These are phyloP conservation scores for Patella pellucida DNA, from an alignment of 2,888 invertebrate genomes.

Conservation along the genomic window DNA sequence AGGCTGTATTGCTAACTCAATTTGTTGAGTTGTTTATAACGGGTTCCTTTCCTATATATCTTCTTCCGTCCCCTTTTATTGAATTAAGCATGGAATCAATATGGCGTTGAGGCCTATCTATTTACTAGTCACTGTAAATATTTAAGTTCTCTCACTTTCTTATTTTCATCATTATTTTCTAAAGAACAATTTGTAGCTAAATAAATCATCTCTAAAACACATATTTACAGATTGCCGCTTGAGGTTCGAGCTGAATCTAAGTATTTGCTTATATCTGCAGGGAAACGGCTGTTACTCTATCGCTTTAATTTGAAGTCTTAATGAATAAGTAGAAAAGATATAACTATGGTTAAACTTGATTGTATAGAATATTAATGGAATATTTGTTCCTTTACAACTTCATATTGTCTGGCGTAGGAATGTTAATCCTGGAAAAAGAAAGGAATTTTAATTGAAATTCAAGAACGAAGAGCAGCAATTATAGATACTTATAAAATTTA, in stretches of 20 bases:
- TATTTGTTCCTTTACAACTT: too few relatives aligned
- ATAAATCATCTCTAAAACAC: not conserved
- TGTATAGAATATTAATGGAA: too few relatives aligned
- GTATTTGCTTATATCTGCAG: too few relatives aligned
- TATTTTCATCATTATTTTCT: slow-evolving; percentile 11
- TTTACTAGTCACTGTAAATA: slow-evolving; percentile 6
- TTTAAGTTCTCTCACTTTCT: not conserved
- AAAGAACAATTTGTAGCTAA: slow-evolving; percentile 7
- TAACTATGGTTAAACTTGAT: too few relatives aligned
- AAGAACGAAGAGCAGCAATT: not conserved
- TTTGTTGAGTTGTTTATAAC: not conserved
- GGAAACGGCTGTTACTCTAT: too few relatives aligned
- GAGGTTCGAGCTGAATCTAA: too few relatives aligned
- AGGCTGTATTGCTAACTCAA: not conserved
- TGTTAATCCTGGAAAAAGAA: too few relatives aligned
- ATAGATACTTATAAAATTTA: not conserved
- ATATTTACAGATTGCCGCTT: not conserved
- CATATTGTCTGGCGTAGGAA: too few relatives aligned
- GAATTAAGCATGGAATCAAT: not conserved
- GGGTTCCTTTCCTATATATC: not conserved
- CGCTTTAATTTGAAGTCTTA: too few relatives aligned
- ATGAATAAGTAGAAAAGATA: too few relatives aligned
- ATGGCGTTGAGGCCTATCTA: not conserved
- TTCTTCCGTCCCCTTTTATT: not conserved
- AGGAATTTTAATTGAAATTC: not conserved